Percentiles rank a stretch among this genome's conserved stretches.
Conservation (phyloP, 1,140 invertebrate genomes). For the Scaptomyza hsui region DNA sequence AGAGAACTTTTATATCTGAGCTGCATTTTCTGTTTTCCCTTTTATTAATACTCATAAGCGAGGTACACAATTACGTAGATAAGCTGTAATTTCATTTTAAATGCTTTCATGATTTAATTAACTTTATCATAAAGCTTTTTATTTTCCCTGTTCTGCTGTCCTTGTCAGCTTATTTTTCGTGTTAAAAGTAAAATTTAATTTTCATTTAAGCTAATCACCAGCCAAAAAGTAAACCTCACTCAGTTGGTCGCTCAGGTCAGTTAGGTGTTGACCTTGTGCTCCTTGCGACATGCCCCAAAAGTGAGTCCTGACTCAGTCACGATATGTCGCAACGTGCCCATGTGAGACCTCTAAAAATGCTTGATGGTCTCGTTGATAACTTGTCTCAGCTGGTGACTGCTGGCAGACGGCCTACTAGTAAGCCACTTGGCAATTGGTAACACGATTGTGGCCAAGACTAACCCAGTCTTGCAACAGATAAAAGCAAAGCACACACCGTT, state of each 20-base stretch:
- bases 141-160: neutral
- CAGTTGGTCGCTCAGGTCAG: constrained; percentile 24
- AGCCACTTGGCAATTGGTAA: constrained; percentile 29
- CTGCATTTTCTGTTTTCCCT: too few species aligned
- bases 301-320: constrained; percentile 15
- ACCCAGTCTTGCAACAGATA: neutral
- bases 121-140: neutral
- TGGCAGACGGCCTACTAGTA: neutral
- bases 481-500: neutral
- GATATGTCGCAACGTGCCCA: neutral
- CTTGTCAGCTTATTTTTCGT: neutral
- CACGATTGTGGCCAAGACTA: constrained; percentile 10
- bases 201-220: neutral
- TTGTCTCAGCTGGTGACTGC: constrained; percentile 31
- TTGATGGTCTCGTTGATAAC: constrained; percentile 36
- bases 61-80: too few species aligned
- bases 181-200: neutral
- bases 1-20: too few species aligned
- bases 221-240: constrained; percentile 4
- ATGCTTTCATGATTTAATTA: neutral
- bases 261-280: constrained; percentile 33
- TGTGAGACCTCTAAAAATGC: neutral
- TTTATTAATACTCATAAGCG: too few species aligned
- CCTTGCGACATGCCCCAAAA: constrained; percentile 17
- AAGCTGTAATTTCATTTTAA: too few species aligned